Conservation (phyloP, 1,140 invertebrate genomes). For the Galleria mellonella region DNA sequence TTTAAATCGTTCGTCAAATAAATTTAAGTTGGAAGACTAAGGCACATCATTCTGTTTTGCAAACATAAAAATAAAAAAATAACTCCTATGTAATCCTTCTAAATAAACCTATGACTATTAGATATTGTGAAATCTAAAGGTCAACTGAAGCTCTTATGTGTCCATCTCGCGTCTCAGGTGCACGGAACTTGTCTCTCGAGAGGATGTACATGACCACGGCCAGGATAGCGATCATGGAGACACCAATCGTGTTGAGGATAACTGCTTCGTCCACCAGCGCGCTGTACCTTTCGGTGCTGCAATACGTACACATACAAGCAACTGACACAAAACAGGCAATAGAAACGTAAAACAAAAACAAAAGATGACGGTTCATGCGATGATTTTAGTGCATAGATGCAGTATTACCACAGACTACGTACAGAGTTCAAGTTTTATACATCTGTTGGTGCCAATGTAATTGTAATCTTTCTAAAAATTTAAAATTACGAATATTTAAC, state of each 20-base stretch:
- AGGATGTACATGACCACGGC: conserved; percentile 77
- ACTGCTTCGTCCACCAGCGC: conserved; percentile 80
- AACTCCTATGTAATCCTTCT: too few species aligned
- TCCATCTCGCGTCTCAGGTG: conserved; percentile 36
- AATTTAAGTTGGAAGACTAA: too few species aligned
- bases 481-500: too few species aligned
- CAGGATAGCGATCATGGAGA: conserved; percentile 80
- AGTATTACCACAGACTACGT: not conserved
- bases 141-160: conserved; percentile 63
- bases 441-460: too few species aligned
- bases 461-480: too few species aligned
- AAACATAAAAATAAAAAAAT: too few species aligned
- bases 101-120: not conserved
- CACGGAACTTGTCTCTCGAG: conserved; percentile 59
- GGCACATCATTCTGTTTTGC: too few species aligned
- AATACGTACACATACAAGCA: conserved; percentile 53
- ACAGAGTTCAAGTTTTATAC: too few species aligned
- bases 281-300: conserved; percentile 77
- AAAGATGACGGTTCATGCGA: conserved; percentile 10
- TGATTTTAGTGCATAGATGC: conserved; percentile 2
- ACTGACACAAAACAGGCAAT: conserved; percentile 34
- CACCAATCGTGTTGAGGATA: conserved; percentile 84
- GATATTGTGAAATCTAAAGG: conserved; percentile 34
- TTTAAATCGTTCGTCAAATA: too few species aligned
- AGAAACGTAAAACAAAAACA: conserved; percentile 12